phyloP scores from a whole-genome alignment of 2,888 invertebrate genomes.

The Pecten maximus region DNA sequence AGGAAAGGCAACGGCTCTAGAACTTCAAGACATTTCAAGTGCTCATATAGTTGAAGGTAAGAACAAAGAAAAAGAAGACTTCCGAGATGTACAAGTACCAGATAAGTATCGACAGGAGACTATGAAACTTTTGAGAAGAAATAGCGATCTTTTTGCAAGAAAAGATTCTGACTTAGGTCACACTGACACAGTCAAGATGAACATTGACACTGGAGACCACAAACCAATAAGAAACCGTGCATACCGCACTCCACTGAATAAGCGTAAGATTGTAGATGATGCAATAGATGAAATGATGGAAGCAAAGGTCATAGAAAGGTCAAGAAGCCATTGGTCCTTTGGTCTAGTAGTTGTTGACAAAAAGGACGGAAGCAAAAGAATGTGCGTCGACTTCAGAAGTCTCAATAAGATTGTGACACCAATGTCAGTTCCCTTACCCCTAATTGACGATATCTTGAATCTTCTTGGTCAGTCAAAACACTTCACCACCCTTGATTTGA shows the following conservation, averaged over 20 bases:
- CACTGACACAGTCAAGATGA: conserved; percentile 52
- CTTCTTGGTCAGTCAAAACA: neutral
- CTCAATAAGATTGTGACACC: conserved; percentile 46
- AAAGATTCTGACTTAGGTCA: conserved; percentile 50
- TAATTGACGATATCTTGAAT: conserved; percentile 40
- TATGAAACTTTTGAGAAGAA: neutral
- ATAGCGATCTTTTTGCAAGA: conserved; percentile 53
- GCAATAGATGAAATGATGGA: conserved; percentile 57
- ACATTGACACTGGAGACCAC: conserved; percentile 49
- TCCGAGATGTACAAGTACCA: neutral
- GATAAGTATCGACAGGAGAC: neutral
- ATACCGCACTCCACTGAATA: conserved; percentile 52
- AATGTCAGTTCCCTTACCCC: neutral
- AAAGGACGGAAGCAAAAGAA: conserved; percentile 47
- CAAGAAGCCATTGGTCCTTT: conserved; percentile 49
- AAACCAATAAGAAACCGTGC: conserved; percentile 53
- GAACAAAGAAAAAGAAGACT: no score
- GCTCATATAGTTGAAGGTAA: neutral
- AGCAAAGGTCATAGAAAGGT: conserved; percentile 52
- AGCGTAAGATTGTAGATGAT: conserved; percentile 52
- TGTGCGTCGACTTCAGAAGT: conserved; percentile 47
- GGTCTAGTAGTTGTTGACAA: conserved; percentile 54
- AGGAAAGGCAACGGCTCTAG: neutral
- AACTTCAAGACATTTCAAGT: neutral
- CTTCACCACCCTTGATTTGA: conserved; percentile 31